Evolutionary conservation across 1,140 invertebrate genomes (phyloP).

Genomic region (Aradophagus sp.): DNA sequence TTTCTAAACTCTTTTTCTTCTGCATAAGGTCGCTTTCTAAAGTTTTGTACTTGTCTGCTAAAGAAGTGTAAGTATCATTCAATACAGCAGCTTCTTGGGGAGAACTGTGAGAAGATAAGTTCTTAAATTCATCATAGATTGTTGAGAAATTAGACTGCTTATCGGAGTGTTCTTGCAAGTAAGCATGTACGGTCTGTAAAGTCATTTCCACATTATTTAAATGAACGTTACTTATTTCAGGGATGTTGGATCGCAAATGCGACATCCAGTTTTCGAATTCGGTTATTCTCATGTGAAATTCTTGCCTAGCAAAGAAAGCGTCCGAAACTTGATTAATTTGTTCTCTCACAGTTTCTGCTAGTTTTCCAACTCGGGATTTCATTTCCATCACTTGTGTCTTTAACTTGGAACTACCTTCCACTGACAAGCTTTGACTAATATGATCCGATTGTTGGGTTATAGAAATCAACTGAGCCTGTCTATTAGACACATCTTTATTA

Average conservation of each 20-base stretch:
- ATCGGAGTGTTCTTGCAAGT: constrained; percentile 87
- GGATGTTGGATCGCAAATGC: constrained; percentile 82
- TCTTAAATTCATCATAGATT: constrained; percentile 89
- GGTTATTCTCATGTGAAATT: constrained; percentile 87
- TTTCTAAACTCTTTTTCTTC: constrained; percentile 85
- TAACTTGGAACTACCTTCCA: constrained; percentile 83
- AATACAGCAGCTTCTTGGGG: constrained; percentile 83
- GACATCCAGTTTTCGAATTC: constrained; percentile 91
- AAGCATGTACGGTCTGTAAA: constrained; percentile 84
- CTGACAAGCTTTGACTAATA: constrained; percentile 82
- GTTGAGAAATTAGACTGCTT: constrained; percentile 83
- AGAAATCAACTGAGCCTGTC: constrained; percentile 86
- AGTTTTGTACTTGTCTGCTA: constrained; percentile 85
- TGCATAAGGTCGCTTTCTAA: constrained; percentile 84
- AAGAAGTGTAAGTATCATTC: constrained; percentile 82
- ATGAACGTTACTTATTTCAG: constrained; percentile 86
- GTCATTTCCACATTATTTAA: constrained; percentile 85
- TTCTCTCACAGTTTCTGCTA: constrained; percentile 83
- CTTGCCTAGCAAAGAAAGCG: constrained; percentile 85
- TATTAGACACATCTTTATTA: constrained; percentile 87
- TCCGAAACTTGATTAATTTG: constrained; percentile 87
- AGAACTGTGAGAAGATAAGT: constrained; percentile 80
- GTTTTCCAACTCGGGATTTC: constrained; percentile 81
- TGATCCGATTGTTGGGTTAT: constrained; percentile 86
- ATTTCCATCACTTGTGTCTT: constrained; percentile 83